Conservation (phyloP, 2,797 vertebrate genomes). For the Adelosebastes latens region DNA sequence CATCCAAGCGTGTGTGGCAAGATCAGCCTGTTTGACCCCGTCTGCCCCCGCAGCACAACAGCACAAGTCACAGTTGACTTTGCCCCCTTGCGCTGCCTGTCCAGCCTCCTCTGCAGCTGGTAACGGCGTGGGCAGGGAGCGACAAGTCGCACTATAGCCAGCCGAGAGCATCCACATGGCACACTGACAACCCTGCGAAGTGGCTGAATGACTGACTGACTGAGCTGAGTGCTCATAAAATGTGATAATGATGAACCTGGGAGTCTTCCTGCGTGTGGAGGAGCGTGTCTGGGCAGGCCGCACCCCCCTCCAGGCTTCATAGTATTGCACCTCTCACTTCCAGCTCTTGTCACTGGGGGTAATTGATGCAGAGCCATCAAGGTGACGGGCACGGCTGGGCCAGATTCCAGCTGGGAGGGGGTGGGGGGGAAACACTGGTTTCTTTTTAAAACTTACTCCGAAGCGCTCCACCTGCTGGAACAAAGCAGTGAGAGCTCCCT, state of each 20-base stretch:
- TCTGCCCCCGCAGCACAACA: conserved; percentile 44
- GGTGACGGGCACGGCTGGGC: conserved; percentile 47
- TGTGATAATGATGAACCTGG: conserved; percentile 74
- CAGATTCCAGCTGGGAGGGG: background rate
- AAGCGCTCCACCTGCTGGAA: conserved; percentile 81
- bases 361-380: conserved; percentile 59
- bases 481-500: conserved; percentile 45
- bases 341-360: conserved; percentile 52
- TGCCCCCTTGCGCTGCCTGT: conserved; percentile 57
- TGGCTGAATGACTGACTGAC: conserved; percentile 58
- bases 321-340: conserved; percentile 62
- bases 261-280: conserved; percentile 59
- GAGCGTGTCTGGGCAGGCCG: conserved; percentile 53
- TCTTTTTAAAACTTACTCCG: conserved; percentile 46
- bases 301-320: conserved; percentile 30
- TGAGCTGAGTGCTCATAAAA: conserved; percentile 72
- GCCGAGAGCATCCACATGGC: conserved; percentile 67
- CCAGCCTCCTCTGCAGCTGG: conserved; percentile 54
- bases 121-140: conserved; percentile 63
- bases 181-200: conserved; percentile 59
- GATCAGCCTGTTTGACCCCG: conserved; percentile 31
- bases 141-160: conserved; percentile 51
- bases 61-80: conserved; percentile 72
- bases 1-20: background rate
- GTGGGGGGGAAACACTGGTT: conserved; percentile 16